phyloP scores from a whole-genome alignment of 2,888 invertebrate genomes.

The Melanchra persicariae region DNA sequence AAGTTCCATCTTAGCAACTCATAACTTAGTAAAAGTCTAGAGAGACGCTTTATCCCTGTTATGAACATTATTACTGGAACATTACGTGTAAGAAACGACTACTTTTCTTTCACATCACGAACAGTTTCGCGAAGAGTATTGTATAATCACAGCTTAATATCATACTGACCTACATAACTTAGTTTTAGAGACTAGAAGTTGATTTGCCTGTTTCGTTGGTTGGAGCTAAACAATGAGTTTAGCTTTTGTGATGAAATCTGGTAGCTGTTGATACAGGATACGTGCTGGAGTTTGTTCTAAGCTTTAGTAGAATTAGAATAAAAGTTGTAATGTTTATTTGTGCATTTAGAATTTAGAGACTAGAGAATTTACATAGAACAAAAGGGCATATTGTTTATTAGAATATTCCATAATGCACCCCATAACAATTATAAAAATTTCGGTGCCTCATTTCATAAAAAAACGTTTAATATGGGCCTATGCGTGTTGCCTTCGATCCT shows the following conservation, averaged over 20 bases:
- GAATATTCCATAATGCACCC: too few relatives aligned
- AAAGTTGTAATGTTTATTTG: not conserved
- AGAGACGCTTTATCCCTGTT: not conserved
- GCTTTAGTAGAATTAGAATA: slow-evolving; percentile 7
- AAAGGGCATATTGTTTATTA: too few relatives aligned
- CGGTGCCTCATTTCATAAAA: too few relatives aligned
- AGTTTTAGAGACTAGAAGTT: slow-evolving; percentile 10
- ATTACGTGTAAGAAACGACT: not conserved
- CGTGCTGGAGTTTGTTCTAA: not conserved
- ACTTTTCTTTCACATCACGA: slow-evolving; percentile 26
- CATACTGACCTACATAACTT: slow-evolving; percentile 16
- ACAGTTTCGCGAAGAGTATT: slow-evolving; percentile 17
- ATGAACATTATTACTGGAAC: slow-evolving; percentile 15
- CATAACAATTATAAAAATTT: too few relatives aligned
- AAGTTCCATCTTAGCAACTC: not conserved
- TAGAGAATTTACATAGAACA: too few relatives aligned
- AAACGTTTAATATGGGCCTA: too few relatives aligned
- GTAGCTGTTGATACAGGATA: slow-evolving; percentile 9
- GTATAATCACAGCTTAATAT: slow-evolving; percentile 16
- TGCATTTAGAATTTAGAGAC: not conserved
- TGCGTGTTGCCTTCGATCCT: too few relatives aligned
- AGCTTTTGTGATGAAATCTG: slow-evolving; percentile 15
- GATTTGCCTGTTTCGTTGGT: slow-evolving; percentile 12
- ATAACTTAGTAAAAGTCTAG: not conserved
- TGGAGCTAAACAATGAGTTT: slow-evolving; percentile 1